Evolutionary conservation across 2,113 vertebrate genomes (phyloP).

Genomic region (Laterallus jamaicensis): DNA sequence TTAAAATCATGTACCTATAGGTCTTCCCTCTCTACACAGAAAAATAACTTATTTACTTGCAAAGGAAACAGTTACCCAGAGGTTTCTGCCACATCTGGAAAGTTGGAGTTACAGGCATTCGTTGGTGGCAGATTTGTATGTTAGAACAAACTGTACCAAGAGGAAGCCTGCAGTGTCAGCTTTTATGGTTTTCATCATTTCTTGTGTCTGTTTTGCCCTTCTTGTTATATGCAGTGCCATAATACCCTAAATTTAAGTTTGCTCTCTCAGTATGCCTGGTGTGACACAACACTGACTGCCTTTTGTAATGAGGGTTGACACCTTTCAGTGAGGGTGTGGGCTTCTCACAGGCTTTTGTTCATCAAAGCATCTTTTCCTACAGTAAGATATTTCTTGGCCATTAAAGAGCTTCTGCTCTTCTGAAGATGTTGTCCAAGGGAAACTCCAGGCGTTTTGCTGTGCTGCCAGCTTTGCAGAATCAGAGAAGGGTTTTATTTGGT

Average conservation of each 20-base stretch:
- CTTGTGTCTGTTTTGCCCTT: not conserved
- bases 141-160: not conserved
- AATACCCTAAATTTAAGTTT: not conserved
- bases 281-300: not conserved
- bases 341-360: not conserved
- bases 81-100: not conserved
- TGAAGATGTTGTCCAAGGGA: not conserved
- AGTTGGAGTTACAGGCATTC: not conserved
- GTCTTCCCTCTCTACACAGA: not conserved
- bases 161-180: not conserved
- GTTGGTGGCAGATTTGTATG: not conserved
- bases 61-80: not conserved
- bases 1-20: constrained; percentile 22
- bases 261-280: not conserved
- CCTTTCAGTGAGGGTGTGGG: not conserved
- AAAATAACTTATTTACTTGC: constrained; percentile 21
- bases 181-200: not conserved
- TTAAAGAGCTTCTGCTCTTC: not conserved
- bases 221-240: not conserved
- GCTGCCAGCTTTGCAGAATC: not conserved
- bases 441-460: not conserved
- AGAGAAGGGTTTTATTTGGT: not conserved
- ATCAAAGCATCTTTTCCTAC: not conserved
- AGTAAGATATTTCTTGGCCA: not conserved
- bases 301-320: not conserved